phyloP scores from a whole-genome alignment of 2,888 invertebrate species.

The Petrolisthes cinctipes region DNA sequence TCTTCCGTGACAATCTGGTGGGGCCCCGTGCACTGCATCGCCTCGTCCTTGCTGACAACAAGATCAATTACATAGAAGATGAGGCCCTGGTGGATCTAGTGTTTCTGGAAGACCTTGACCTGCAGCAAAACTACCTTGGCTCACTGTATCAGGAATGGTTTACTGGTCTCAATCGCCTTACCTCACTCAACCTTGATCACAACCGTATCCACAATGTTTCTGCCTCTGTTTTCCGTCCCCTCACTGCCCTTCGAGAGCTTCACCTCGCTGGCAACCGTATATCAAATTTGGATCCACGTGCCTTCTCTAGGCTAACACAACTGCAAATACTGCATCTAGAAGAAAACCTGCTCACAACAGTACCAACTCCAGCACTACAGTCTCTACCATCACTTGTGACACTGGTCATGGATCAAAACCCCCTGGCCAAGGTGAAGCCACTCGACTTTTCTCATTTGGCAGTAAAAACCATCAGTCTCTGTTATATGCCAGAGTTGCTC shows the following conservation, averaged over 20 bases:
- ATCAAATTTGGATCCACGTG: constrained; percentile 67
- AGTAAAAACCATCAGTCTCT: constrained; percentile 69
- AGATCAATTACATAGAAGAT: constrained; percentile 69
- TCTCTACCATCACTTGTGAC: constrained; percentile 48
- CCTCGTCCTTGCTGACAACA: constrained; percentile 69
- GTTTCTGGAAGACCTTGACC: constrained; percentile 68
- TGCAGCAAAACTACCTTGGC: constrained; percentile 69
- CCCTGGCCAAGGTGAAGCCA: constrained; percentile 62
- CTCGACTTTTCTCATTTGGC: constrained; percentile 67
- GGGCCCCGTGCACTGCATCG: constrained; percentile 68
- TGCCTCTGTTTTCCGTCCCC: constrained; percentile 67
- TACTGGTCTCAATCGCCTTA: constrained; percentile 68
- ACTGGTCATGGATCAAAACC: constrained; percentile 59
- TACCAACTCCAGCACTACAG: constrained; percentile 61
- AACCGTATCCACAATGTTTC: constrained; percentile 69
- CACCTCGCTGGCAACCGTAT: constrained; percentile 68
- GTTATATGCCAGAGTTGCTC: constrained; percentile 69
- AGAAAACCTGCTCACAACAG: constrained; percentile 65
- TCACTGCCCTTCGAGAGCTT: constrained; percentile 67
- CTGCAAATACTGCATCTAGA: constrained; percentile 67
- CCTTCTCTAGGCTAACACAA: constrained; percentile 68
- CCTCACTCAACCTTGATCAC: constrained; percentile 68
- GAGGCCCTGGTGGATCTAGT: constrained; percentile 70
- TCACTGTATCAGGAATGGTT: constrained; percentile 70
- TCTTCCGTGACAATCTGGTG: constrained; percentile 69